Base-by-base conservation (phyloP, 2,113 vertebrate genomes). In the Gallinago media region DNA sequence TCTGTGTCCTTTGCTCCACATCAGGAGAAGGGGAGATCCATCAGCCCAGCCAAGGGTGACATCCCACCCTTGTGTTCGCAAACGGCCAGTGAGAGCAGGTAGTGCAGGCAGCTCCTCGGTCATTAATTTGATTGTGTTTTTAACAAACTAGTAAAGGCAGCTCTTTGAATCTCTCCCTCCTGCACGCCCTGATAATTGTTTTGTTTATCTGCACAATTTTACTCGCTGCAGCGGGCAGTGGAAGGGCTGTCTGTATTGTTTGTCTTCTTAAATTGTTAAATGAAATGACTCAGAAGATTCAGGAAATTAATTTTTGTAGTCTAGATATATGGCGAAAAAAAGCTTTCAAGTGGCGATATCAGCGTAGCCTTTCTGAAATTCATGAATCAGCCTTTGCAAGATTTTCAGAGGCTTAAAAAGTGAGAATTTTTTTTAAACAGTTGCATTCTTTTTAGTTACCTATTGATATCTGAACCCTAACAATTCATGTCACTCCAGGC, bases 291-390 rank as follows among this genome's bases (percentile, higher is more conserved):
- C 88, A 86, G 83, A 95, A 95, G 96, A 88, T 88, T 75, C 94
- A 90, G 92, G 96, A 96, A 97, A 96, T 97, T 96, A 97, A 97
- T 95, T 96, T 97, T 87, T 93, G 82, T 65, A 86, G 72, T 42
- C 85, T 61, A 44, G 76, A 77, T 95, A 40, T 36, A 52, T 61
- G 85, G 61, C 2, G 9, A 44, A 46, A 66, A 86, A 80, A 71
- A 52, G 90, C 94, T 92, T 96, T 96, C 96, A 96, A 93, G 88
- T 91, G 50, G 72, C 44, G 73, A 59, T 92, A 94, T 84, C 85
- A 85, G 68, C 29, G 84, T 56, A 63, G 90, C 83, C 61, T 6
- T 91, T 95, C 85, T 89, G 83, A 94, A 95, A 93, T 92, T 85
- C 68, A 61, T 84, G 83, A 87, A 63, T 94, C 56, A 49, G 68